phyloP scores from a whole-genome alignment of 2,113 vertebrate species.

The Forbesichthys agassizii region DNA sequence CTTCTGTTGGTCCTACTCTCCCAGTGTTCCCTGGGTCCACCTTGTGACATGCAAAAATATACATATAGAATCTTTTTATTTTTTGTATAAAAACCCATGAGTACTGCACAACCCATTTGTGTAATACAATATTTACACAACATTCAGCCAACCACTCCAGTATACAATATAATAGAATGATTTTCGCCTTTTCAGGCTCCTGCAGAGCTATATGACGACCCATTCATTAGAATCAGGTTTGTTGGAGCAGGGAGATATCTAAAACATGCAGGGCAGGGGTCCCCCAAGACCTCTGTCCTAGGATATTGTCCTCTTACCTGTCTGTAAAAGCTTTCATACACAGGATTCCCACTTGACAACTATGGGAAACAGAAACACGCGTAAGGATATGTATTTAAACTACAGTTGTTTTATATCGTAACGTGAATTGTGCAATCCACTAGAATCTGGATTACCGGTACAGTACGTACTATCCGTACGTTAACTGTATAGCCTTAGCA shows the following conservation, averaged over 20 bases:
- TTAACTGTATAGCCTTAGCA: neutral
- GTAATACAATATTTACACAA: neutral
- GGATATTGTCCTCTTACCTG: conserved; percentile 78
- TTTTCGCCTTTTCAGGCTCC: too few relatives aligned
- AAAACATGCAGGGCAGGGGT: too few relatives aligned
- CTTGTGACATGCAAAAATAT: conserved; percentile 61
- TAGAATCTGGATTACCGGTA: too few relatives aligned
- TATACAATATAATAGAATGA: too few relatives aligned
- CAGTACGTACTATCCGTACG: neutral
- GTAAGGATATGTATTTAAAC: neutral
- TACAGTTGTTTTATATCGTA: too few relatives aligned
- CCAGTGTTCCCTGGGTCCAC: conserved; percentile 92
- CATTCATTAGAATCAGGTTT: too few relatives aligned
- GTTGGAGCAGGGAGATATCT: too few relatives aligned
- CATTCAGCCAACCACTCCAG: too few relatives aligned
- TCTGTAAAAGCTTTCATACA: conserved; percentile 93
- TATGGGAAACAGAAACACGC: conserved; percentile 57
- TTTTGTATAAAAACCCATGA: neutral
- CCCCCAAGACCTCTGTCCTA: neutral
- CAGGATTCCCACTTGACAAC: conserved; percentile 87
- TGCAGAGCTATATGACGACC: too few relatives aligned
- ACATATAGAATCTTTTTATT: neutral
- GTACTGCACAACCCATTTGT: neutral
- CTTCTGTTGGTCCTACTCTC: conserved; percentile 90
- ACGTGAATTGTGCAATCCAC: too few relatives aligned